These are phyloP conservation scores for Acronicta alni DNA, from an alignment of 2,888 invertebrate species.

Conservation along the genomic window DNA sequence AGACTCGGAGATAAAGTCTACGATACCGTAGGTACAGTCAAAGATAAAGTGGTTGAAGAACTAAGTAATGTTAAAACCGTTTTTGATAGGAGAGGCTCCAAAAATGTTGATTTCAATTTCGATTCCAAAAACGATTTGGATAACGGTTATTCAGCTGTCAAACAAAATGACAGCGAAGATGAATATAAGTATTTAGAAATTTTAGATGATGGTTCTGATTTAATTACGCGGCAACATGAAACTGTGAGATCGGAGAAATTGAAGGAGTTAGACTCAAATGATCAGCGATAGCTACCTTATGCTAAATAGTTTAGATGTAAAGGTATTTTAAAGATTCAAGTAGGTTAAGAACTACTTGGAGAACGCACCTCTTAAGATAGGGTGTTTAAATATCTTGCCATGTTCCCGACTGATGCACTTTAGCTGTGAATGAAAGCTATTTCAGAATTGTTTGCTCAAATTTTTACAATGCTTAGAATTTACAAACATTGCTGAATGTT, in stretches of 20 bases:
- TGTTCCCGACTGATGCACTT: conserved; percentile 42
- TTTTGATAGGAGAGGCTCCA: conserved; percentile 70
- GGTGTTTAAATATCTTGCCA: conserved; percentile 39
- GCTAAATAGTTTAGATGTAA: neutral
- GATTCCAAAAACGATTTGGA: conserved; percentile 61
- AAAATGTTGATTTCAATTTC: conserved; percentile 67
- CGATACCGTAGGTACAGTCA: conserved; percentile 76
- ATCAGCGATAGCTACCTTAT: conserved; percentile 18
- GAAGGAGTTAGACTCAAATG: conserved; percentile 58
- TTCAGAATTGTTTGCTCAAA: neutral
- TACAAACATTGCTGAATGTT: too few species aligned
- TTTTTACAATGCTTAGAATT: too few species aligned
- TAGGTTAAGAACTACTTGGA: conserved; percentile 2
- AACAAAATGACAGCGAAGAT: conserved; percentile 77
- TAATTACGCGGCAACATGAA: conserved; percentile 44
- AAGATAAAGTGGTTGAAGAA: conserved; percentile 68
- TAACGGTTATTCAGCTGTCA: conserved; percentile 66
- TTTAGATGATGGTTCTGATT: conserved; percentile 80
- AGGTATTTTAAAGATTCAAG: neutral
- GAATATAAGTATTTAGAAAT: conserved; percentile 82
- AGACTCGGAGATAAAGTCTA: conserved; percentile 76
- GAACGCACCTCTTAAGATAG: conserved; percentile 18
- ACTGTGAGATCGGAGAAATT: conserved; percentile 56
- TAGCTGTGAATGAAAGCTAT: conserved; percentile 14
- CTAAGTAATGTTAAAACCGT: conserved; percentile 69